Evolutionary conservation across 1,140 invertebrate species (phyloP), one percentile per base, ranked within the genome.

Genomic region (Panagrolaimus sp.): DNA sequence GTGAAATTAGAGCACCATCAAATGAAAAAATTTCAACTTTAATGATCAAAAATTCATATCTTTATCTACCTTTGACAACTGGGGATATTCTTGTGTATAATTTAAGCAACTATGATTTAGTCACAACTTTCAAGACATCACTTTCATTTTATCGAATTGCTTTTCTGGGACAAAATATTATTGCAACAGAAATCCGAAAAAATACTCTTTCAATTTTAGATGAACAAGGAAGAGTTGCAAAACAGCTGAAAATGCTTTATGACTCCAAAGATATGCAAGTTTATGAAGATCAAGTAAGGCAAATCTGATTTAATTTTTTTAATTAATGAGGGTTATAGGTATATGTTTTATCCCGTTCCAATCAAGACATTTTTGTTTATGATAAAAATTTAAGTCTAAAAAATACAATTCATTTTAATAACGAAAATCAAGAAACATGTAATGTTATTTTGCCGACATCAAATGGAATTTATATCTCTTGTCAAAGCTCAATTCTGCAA

Each of bases 391-490:
- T 68, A 43, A 17, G 46, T 10, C 32, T 64, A 17, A 68, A 68
- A 44, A 28, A 17, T 17, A 24, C 66, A 26, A 62, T 68, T 63
- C 15, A 24, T 7, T 62, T 63, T 24, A 38, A 46, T 14, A 67
- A 43, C 9, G 43, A 47, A 21, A n/a, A 62, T 21, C 48, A 68
- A 68, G 46, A 58, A 24, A 62, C 67, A n/a, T 68, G 67, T 44
- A 68, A 68, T 65, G 66, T 68, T 32, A 63, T 68, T 14, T 44
- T 24, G 9, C 67, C 67, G 43, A 46, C 21, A 43, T 14, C n/a
- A 28, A 17, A 63, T n/a, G 46, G 15, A 24, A 62, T 68, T 45
- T 68, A 65, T 21, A 62, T 68, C 32, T 68, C 67, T 1, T 68
- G 67, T 43, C 43, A 68, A 28, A 63, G 46, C 17, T 14, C 48